These are phyloP conservation scores for Chrosomus eos DNA, from an alignment of 2,797 vertebrate genomes.

Conservation along the genomic window DNA sequence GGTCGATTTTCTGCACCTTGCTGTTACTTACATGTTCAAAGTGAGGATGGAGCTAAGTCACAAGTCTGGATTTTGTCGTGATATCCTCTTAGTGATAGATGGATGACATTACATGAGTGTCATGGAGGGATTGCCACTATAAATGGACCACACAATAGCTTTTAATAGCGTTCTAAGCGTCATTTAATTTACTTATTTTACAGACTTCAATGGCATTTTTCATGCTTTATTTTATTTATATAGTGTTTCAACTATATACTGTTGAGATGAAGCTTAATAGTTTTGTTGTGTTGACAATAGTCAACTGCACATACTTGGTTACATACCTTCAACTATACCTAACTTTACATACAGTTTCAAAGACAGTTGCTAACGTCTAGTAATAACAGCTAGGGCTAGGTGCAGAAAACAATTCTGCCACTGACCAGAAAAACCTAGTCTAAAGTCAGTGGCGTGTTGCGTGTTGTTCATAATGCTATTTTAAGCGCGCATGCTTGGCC, in stretches of 20 bases:
- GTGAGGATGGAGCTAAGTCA: slow-evolving; percentile 20
- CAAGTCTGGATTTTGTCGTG: slow-evolving; percentile 20
- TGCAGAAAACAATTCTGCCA: too few relatives aligned
- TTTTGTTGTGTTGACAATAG: neutral
- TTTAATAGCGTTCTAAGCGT: slow-evolving; percentile 11
- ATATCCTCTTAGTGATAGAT: slow-evolving; percentile 43
- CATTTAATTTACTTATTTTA: neutral
- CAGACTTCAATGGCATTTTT: neutral
- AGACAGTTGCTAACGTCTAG: neutral
- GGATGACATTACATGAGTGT: slow-evolving; percentile 31
- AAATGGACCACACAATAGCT: neutral
- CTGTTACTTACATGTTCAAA: slow-evolving; percentile 25
- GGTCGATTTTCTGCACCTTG: slow-evolving; percentile 45
- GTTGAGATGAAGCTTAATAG: neutral
- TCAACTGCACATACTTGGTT: neutral
- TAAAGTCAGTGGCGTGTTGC: too few relatives aligned
- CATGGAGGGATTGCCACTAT: neutral
- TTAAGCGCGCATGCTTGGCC: too few relatives aligned
- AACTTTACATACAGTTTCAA: neutral
- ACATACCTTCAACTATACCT: neutral
- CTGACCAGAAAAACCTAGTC: too few relatives aligned
- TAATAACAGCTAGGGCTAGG: neutral
- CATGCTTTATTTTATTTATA: neutral
- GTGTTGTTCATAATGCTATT: too few relatives aligned
- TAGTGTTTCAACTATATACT: neutral